These are phyloP conservation scores for Oreochromis grahami DNA, from an alignment of 2,797 vertebrate genomes.

Conservation along the genomic window DNA sequence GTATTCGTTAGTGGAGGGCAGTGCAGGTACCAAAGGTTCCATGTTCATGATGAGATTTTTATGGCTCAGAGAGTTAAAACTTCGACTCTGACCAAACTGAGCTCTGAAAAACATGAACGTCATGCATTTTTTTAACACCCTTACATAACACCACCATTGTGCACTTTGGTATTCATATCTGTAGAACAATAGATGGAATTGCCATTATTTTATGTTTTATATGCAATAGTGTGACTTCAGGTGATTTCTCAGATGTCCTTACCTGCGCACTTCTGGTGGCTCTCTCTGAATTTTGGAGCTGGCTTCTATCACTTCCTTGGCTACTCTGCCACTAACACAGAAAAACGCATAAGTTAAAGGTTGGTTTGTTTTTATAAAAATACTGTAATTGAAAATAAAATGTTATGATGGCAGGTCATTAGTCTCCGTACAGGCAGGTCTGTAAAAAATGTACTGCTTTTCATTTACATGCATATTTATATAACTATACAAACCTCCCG, in stretches of 20 bases:
- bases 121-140: not conserved
- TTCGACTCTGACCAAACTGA: conserved; percentile 89
- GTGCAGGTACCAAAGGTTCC: conserved; percentile 90
- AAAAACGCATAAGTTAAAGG: not conserved
- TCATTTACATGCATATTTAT: not conserved
- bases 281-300: conserved; percentile 97
- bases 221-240: not conserved
- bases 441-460: not conserved
- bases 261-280: conserved; percentile 91
- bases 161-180: not conserved
- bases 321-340: conserved; percentile 86
- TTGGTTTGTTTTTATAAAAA: not conserved
- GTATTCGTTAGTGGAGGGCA: conserved; percentile 86
- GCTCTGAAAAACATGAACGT: conserved; percentile 74
- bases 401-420: not conserved
- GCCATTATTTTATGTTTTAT: not conserved
- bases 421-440: not conserved
- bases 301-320: conserved; percentile 97
- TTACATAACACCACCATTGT: not conserved
- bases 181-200: not conserved
- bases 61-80: conserved; percentile 90
- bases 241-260: conserved; percentile 11
- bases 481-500: not conserved
- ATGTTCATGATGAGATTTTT: conserved; percentile 98
- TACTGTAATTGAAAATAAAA: not conserved